phyloP scores from a whole-genome alignment of 1,140 invertebrate genomes.

The Drosophila nigrodunni region DNA sequence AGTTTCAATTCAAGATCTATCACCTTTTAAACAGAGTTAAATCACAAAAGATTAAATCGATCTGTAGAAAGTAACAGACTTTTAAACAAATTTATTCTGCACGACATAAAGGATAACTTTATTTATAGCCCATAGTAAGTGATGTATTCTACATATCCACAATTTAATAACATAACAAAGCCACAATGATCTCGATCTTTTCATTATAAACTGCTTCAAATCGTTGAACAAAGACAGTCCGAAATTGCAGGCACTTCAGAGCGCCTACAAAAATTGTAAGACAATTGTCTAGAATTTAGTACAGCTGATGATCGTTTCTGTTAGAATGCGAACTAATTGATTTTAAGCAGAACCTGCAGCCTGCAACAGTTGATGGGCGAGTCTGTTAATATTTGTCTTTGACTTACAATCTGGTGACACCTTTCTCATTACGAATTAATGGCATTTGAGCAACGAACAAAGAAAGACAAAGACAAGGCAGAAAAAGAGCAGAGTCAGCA shows the following conservation, averaged over 20 bases:
- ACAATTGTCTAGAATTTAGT: conserved; percentile 55
- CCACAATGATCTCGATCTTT: no score
- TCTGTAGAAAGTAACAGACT: no score
- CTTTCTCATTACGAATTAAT: conserved; percentile 84
- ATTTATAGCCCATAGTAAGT: no score
- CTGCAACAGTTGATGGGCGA: conserved; percentile 51
- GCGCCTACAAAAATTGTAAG: background rate
- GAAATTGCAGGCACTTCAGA: conserved; percentile 34
- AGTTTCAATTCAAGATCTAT: no score
- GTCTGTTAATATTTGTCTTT: conserved; percentile 75
- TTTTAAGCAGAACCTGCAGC: conserved; percentile 78
- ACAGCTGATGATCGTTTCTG: conserved; percentile 56
- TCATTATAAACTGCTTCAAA: background rate
- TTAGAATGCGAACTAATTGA: conserved; percentile 73
- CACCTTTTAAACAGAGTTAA: no score
- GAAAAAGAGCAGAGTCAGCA: conserved; percentile 54
- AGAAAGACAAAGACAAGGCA: background rate
- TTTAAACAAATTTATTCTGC: no score
- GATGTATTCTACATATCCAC: no score
- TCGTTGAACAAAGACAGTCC: conserved; percentile 20
- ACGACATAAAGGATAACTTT: no score
- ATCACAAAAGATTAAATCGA: no score
- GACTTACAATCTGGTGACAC: conserved; percentile 72
- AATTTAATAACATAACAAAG: no score
- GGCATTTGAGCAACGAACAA: conserved; percentile 62